phyloP scores from a whole-genome alignment of 2,113 vertebrate species.

The Seriola rivoliana region DNA sequence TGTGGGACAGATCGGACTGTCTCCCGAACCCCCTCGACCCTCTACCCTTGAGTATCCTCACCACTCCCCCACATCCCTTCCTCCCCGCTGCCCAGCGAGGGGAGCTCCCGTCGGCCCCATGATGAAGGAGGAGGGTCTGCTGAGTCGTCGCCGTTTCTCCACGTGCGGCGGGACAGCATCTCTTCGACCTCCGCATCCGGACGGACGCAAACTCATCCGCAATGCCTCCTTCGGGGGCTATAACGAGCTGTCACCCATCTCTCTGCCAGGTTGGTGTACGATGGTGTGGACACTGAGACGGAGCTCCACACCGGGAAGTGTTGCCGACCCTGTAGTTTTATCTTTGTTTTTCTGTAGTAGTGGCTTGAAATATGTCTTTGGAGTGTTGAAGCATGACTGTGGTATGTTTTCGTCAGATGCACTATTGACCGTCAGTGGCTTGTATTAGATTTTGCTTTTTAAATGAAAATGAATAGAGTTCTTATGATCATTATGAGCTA shows the following conservation, averaged over 20 bases:
- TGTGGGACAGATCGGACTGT: slow-evolving; percentile 71
- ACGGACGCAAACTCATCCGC: slow-evolving; percentile 95
- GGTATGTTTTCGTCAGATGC: neutral
- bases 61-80: neutral
- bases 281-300: neutral
- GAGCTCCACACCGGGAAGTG: neutral
- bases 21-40: slow-evolving; percentile 16
- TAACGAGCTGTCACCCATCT: slow-evolving; percentile 92
- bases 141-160: slow-evolving; percentile 93
- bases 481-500: neutral
- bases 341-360: neutral
- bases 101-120: slow-evolving; percentile 72
- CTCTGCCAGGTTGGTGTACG: slow-evolving; percentile 90
- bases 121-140: slow-evolving; percentile 94
- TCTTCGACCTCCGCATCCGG: slow-evolving; percentile 88
- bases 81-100: slow-evolving; percentile 27
- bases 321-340: slow-evolving; percentile 16
- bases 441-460: neutral
- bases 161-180: slow-evolving; percentile 90
- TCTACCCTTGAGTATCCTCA: slow-evolving; percentile 40
- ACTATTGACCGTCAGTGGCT: neutral
- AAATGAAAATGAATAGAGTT: neutral
- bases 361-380: neutral
- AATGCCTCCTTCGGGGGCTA: slow-evolving; percentile 99
- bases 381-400: neutral